phyloP scores from a whole-genome alignment of 2,888 invertebrate genomes.

The Polylopha cassiicola region DNA sequence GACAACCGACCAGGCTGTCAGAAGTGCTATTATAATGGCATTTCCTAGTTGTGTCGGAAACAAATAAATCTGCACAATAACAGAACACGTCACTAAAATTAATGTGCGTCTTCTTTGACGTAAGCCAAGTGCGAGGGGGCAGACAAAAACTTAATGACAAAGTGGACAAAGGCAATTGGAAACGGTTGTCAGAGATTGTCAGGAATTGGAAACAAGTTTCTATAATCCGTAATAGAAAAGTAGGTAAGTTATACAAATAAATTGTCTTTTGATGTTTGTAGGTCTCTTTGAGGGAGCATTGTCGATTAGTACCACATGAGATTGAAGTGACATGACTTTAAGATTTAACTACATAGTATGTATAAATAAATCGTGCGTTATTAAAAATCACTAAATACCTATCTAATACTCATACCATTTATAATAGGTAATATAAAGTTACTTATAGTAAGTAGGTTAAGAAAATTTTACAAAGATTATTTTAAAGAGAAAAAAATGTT shows the following conservation, averaged over 20 bases:
- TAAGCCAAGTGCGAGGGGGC: constrained; percentile 53
- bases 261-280: constrained; percentile 16
- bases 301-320: no score
- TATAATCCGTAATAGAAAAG: constrained; percentile 51
- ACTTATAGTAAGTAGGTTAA: no score
- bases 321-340: no score
- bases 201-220: constrained; percentile 41
- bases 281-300: no score
- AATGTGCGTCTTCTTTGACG: constrained; percentile 49
- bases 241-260: constrained; percentile 16
- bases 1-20: constrained; percentile 45
- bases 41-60: constrained; percentile 62
- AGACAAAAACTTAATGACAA: constrained; percentile 76
- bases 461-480: no score
- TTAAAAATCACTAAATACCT: no score
- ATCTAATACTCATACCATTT: no score
- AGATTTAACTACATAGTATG: no score
- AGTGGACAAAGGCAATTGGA: constrained; percentile 74
- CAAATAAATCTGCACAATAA: constrained; percentile 69
- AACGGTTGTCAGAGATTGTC: constrained; percentile 68
- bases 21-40: constrained; percentile 56
- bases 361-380: no score
- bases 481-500: no score
- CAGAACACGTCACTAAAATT: constrained; percentile 59
- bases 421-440: no score